A percentile compares a stretch with the other conserved stretches of the same genome.
These are phyloP conservation scores for Rutpela maculata DNA, from an alignment of 2,888 invertebrate genomes.

Conservation along the genomic window DNA sequence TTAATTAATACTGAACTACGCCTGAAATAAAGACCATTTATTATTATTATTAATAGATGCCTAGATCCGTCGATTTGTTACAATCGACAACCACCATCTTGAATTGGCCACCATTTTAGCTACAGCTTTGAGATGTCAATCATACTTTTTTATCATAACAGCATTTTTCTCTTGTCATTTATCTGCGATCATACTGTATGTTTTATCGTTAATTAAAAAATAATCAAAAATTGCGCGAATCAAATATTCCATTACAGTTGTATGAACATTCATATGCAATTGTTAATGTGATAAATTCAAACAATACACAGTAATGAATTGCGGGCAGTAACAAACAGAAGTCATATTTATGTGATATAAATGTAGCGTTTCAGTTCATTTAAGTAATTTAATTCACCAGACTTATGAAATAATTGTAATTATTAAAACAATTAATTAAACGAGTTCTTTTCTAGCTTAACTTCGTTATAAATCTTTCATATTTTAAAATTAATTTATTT, in stretches of 20 bases:
- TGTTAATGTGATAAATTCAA: slow-evolving; percentile 2
- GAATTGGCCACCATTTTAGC: no score
- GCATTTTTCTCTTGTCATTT: no score
- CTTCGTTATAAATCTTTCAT: slow-evolving; percentile 4
- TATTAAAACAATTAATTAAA: slow-evolving; percentile 17
- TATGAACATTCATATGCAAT: not conserved
- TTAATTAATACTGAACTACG: no score
- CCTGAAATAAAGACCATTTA: no score
- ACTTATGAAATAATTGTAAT: slow-evolving; percentile 12
- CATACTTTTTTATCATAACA: no score
- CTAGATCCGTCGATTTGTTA: no score
- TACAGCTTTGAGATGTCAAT: no score
- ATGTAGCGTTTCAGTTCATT: not conserved
- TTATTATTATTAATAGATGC: no score
- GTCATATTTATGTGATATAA: not conserved
- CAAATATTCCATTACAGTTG: slow-evolving; percentile 4
- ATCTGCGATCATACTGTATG: no score
- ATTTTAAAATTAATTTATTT: slow-evolving; percentile 31
- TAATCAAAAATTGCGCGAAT: not conserved
- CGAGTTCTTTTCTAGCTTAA: not conserved
- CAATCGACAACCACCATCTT: no score
- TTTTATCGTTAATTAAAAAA: not conserved
- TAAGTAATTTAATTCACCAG: not conserved
- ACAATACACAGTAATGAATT: not conserved
- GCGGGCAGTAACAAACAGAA: not conserved